Evolutionary conservation across 53 echinoderm and acorn worm species (phyloP).

Genomic region (Echinometra lucunter): DNA sequence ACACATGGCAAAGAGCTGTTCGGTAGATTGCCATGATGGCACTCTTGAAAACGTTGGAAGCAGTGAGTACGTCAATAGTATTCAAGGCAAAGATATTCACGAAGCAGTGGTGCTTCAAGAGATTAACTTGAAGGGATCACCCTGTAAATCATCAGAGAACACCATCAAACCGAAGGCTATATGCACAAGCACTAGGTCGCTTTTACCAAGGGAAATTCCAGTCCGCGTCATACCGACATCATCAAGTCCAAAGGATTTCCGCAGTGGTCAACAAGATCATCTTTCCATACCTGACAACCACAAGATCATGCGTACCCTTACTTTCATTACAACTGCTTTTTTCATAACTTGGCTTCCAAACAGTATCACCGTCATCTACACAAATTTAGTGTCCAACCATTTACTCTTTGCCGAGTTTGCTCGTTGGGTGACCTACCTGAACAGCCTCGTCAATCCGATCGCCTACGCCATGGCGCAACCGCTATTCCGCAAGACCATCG

Average conservation of each 20-base stretch:
- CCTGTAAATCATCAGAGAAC: neutral
- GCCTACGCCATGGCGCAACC: slow-evolving; percentile 21
- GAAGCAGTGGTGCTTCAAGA: neutral
- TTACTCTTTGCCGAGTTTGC: neutral
- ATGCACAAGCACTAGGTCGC: too few relatives aligned
- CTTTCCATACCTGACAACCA: neutral
- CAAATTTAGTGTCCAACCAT: neutral
- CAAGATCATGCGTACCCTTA: slow-evolving; percentile 41
- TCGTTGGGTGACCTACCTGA: slow-evolving; percentile 32
- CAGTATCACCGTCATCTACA: neutral
- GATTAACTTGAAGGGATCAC: neutral
- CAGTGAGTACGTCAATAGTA: neutral
- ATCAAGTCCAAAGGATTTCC: neutral
- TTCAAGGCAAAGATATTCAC: neutral
- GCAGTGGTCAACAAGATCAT: neutral
- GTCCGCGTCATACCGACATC: neutral
- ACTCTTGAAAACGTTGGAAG: neutral
- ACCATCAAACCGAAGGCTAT: neutral
- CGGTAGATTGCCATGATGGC: neutral
- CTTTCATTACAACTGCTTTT: slow-evolving; percentile 19
- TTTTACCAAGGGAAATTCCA: neutral
- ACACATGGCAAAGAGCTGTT: neutral
- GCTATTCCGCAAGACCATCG: neutral
- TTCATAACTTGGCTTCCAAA: slow-evolving; percentile 29
- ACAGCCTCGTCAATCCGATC: slow-evolving; percentile 33